Base-by-base conservation (phyloP, 2,113 vertebrate genomes). In the Pomatorhinus ruficollis region DNA sequence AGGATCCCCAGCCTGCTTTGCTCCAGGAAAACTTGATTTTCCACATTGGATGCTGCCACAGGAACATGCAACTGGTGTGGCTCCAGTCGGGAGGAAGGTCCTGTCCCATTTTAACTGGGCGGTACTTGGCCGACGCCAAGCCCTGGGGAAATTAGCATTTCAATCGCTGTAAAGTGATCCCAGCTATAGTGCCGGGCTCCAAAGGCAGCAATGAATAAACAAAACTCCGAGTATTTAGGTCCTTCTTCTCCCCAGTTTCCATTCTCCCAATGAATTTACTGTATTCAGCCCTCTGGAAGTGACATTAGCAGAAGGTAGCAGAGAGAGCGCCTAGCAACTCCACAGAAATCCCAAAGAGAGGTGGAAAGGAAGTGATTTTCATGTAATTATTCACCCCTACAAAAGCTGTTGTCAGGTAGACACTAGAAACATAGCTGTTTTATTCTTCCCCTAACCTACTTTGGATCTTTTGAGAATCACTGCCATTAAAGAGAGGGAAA, bases 401-500 rank as follows among this genome's bases (percentile, higher is more conserved):
- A 98, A 98, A 98, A 96, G 98, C 98, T 77, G 92, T 95, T 98
- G 98, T 98, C 98, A 98, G 98, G 98, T 98, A 98, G 97, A 98
- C 97, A 97, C 98, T 97, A 93, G 97, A 98, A 98, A 98, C 98
- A 98, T 97, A 97, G 97, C 97, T 98, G 97, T 84, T 97, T 93
- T 60, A 98, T 98, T 98, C 92, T 98, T 98, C 96, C n/a, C 92
- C 92, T 98, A 98, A 98, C 98, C 98, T 98, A 98, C 97, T 98
- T 98, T 97, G 95, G 82, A 97, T 97, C 98, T 96, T 98, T 97
- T 97, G 95, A 97, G 96, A 98, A 96, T 94, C 96, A 85, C 95
- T 89, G 40, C 94, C 80, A 49, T 90, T 95, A 97, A 96, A 96
- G 88, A 96, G 92, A 83, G 75, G 77, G 4, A 12, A 93, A 97